Conservation (phyloP, 2,113 vertebrate genomes). For the Marmota flaviventris region DNA sequence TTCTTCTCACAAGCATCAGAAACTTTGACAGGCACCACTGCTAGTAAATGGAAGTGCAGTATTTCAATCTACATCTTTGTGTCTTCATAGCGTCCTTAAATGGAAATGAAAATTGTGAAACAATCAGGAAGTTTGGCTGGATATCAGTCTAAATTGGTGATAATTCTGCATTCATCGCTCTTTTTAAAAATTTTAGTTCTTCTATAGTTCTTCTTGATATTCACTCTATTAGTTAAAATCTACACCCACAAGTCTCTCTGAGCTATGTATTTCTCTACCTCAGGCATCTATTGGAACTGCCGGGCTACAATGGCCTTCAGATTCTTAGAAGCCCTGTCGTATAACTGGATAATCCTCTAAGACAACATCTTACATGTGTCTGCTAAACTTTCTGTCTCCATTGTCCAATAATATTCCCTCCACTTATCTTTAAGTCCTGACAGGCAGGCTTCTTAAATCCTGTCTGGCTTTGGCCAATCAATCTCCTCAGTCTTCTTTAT, state of each 20-base stretch:
- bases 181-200: not conserved
- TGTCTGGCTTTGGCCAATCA: not conserved
- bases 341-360: not conserved
- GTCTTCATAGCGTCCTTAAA: not conserved
- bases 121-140: not conserved
- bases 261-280: not conserved
- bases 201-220: not conserved
- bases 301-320: not conserved
- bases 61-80: not conserved
- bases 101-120: not conserved
- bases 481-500: not conserved
- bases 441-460: not conserved
- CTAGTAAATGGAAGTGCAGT: not conserved
- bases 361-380: not conserved
- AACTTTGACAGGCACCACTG: not conserved
- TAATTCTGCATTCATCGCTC: not conserved
- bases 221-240: not conserved
- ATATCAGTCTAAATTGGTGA: not conserved
- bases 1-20: not conserved
- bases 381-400: not conserved
- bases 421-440: not conserved
- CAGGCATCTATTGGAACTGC: not conserved
- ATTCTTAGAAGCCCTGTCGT: not conserved
- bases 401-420: not conserved
- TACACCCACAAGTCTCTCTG: not conserved